Conservation (phyloP, 2,888 invertebrate genomes). For the Catocala fraxini region DNA sequence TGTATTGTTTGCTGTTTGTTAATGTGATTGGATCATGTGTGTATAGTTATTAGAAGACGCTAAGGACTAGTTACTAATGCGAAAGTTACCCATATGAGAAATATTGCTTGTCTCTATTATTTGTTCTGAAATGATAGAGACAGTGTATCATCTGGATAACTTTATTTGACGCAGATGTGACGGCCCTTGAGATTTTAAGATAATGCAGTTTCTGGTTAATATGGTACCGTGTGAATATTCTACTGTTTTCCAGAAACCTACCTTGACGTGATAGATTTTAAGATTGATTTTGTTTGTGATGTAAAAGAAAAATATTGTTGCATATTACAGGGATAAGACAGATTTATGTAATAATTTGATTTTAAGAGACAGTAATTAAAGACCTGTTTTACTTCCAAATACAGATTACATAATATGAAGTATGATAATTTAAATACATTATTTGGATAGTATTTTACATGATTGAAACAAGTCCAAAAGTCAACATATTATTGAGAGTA, state of each 20-base stretch:
- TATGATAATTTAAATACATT: too few relatives aligned
- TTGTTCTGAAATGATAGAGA: conserved; percentile 3
- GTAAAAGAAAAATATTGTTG: conserved; percentile 4
- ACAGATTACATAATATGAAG: too few relatives aligned
- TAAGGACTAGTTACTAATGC: background rate
- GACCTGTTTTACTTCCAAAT: background rate
- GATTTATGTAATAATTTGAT: conserved; percentile 8
- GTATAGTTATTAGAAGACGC: background rate
- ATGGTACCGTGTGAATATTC: too few relatives aligned
- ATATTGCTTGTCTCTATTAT: background rate
- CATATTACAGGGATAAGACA: conserved; percentile 38
- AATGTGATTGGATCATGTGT: too few relatives aligned
- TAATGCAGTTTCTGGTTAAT: background rate
- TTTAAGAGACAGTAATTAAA: background rate
- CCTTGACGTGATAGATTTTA: conserved; percentile 10
- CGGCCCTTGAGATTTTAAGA: background rate
- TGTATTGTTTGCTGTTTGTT: background rate
- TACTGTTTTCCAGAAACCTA: background rate
- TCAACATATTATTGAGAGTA: background rate
- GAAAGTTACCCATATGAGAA: background rate
- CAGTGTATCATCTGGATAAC: background rate
- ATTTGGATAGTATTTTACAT: background rate
- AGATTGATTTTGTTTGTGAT: conserved; percentile 12
- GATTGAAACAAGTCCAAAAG: background rate
- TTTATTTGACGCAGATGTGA: background rate